A percentile compares a stretch with the other conserved stretches of the same genome.
Conservation (phyloP, 2,888 invertebrate genomes). For the Acanthococcus lagerstroemiae region DNA sequence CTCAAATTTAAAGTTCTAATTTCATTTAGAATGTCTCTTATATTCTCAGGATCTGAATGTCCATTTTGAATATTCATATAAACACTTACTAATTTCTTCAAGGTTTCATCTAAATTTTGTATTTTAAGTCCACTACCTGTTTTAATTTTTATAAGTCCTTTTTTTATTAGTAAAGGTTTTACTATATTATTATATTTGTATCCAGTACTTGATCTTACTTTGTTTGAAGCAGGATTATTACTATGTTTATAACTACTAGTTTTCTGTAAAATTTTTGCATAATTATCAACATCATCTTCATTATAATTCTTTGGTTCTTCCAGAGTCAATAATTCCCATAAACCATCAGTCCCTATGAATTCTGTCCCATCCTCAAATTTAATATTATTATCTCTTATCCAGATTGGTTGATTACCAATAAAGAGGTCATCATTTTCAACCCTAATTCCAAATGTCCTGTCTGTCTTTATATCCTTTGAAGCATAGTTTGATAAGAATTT, state of each 20-base stretch:
- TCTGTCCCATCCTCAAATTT: slow-evolving; percentile 3
- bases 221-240: neutral
- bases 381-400: slow-evolving; percentile 6
- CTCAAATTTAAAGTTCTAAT: slow-evolving; percentile 1
- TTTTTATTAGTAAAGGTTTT: neutral
- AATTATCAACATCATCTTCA: neutral
- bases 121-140: neutral
- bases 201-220: neutral
- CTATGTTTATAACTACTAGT: slow-evolving; percentile 6
- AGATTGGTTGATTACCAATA: slow-evolving; percentile 5
- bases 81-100: slow-evolving; percentile 6
- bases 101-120: neutral
- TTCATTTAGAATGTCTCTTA: neutral
- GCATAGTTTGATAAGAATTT: neutral
- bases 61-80: slow-evolving; percentile 11
- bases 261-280: neutral
- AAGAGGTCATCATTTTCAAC: slow-evolving; percentile 1
- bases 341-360: neutral
- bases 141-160: neutral
- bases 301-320: neutral
- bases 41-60: neutral
- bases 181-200: slow-evolving; percentile 1
- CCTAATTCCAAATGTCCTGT: neutral
- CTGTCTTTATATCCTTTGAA: neutral
- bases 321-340: neutral